phyloP scores from a whole-genome alignment of 2,113 vertebrate species.

The Lophius piscatorius region DNA sequence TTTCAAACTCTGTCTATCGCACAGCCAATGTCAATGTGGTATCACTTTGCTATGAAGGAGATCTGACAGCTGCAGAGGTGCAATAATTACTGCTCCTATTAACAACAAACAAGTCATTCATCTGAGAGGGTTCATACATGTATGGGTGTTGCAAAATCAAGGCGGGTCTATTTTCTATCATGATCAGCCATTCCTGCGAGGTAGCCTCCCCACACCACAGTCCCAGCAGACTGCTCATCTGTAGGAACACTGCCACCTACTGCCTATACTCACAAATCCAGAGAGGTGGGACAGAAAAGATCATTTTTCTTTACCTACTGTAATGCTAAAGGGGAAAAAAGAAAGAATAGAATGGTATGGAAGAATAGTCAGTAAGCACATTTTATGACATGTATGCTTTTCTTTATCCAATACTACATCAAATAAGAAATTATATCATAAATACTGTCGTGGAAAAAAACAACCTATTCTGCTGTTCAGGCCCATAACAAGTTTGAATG shows the following conservation, averaged over 20 bases:
- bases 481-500: too few species aligned
- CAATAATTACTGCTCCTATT: slow-evolving; percentile 65
- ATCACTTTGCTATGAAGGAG: slow-evolving; percentile 54
- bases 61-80: slow-evolving; percentile 54
- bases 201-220: slow-evolving; percentile 23
- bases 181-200: slow-evolving; percentile 46
- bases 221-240: slow-evolving; percentile 31
- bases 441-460: too few species aligned
- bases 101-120: slow-evolving; percentile 74
- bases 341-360: too few species aligned
- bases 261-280: slow-evolving; percentile 14
- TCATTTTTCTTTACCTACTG: too few species aligned
- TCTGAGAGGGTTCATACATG: slow-evolving; percentile 47
- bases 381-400: background rate
- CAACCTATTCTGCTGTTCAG: too few species aligned
- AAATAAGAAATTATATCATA: background rate
- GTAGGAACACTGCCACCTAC: slow-evolving; percentile 75
- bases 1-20: slow-evolving; percentile 57
- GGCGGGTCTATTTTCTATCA: slow-evolving; percentile 61
- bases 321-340: too few species aligned
- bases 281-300: too few species aligned
- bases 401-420: background rate
- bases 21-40: slow-evolving; percentile 34
- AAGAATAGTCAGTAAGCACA: too few species aligned
- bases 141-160: slow-evolving; percentile 54